Base-by-base conservation (phyloP, 1,140 invertebrate species). In the Calosoma granatense region DNA sequence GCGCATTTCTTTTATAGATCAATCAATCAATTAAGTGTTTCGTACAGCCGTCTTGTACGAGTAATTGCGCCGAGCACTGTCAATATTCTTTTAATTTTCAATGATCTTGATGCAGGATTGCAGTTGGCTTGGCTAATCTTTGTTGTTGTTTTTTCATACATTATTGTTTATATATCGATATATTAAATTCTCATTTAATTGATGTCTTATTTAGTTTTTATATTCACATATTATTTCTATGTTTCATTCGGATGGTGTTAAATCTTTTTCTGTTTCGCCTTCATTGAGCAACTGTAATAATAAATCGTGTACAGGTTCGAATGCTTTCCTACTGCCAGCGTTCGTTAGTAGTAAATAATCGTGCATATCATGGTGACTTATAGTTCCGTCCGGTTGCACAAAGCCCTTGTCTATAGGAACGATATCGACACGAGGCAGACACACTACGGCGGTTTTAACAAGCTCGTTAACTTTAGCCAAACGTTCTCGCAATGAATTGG, bases 271-370 rank as follows among this genome's bases (percentile, higher is more conserved):
- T 15, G 76, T 72, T 72, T 87, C 85, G 59, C 81, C 80, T 73
- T 89, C 87, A 65, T 76, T 81, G 23, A 90, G 72, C 59, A 90
- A 78, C 69, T 90, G 86, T 57, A 81, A 76, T 12, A 90, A 72
- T 57, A 90, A 74, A 71, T 90, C 86, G 73, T 87, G 79, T 23
- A 91, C 79, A 23, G 87, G 85, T 71, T 88, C 86, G 74, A 91
- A 90, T 20, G 85, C 84, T 71, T 92, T 92, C 63, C 81, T 77
- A 72, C 91, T 90, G 41, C 89, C 91, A 54, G 82, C 76, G 72
- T 87, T 85, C 1, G 88, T 92, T 23, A 92, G 78, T 67, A 92
- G 86, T 22, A 93, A 77, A 72, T 92, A 94, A 72, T 95, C 92
- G 66, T 86, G 83, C 87, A 94, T 90, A 68, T 94, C 91, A 65